These are phyloP conservation scores for Macrotis lagotis DNA, from an alignment of 2,113 vertebrate species.

Conservation along the genomic window DNA sequence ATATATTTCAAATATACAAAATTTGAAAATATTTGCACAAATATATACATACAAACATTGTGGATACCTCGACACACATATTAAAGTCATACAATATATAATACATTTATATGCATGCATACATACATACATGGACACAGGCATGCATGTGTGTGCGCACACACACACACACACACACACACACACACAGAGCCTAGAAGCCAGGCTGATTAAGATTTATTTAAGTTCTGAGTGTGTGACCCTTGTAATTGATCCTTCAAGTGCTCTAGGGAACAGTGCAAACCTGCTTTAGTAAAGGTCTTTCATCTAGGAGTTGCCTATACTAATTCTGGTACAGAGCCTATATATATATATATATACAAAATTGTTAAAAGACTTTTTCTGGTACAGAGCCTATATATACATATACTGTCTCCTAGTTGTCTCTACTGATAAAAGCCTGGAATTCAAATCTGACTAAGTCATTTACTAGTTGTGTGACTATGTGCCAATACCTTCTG, in stretches of 20 bases:
- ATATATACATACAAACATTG: background rate
- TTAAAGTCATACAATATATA: too few relatives aligned
- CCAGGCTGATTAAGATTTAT: background rate
- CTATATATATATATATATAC: background rate
- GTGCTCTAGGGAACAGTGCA: background rate
- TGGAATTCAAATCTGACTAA: too few relatives aligned
- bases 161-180: too few relatives aligned
- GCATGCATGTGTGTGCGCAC: too few relatives aligned
- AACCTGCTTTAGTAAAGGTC: background rate
- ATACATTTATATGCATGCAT: too few relatives aligned
- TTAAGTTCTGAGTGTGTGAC: background rate
- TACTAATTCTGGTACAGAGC: too few relatives aligned
- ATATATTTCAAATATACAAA: background rate
- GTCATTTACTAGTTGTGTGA: too few relatives aligned
- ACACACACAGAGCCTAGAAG: background rate
- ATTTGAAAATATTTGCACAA: background rate
- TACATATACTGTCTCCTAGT: background rate
- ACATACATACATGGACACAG: too few relatives aligned
- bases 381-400: fast-evolving
- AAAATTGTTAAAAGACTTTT: background rate
- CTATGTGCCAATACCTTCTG: too few relatives aligned
- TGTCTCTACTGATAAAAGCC: background rate
- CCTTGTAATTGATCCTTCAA: background rate
- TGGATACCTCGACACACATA: too few relatives aligned
- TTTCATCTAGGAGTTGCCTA: background rate